Evolutionary conservation across 2,113 vertebrate genomes (phyloP), one percentile per base, ranked within the genome.

Genomic region (Hyperoodon ampullatus): DNA sequence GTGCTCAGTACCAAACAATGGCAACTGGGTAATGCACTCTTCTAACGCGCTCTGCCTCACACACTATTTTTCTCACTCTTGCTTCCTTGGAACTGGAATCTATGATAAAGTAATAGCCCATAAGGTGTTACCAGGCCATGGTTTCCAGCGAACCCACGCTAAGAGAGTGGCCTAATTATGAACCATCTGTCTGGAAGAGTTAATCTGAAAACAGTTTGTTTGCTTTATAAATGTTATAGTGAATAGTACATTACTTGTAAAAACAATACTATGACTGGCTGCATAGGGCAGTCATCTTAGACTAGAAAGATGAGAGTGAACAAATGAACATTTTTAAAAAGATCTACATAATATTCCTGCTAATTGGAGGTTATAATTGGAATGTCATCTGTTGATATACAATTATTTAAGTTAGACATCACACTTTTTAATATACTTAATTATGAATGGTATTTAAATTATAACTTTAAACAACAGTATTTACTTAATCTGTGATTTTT

Each of bases 361-460:
- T 95, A 58, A 19, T 77, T 71, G 78, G 44, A 53, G 16, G 8
- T 35, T 71, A 21, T 24, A 14, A 33, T 44, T 97, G 21, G 92
- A 92, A 88, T 23, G 0, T 6, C 68, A 81, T 74, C n/a, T 94
- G 18, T 88, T 92, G 6, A 70, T 63, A 11, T 58, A 55, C 16
- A 95, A 58, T 84, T 96, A 82, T 10, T 97, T 60, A 83, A 93
- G 4, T 72, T 95, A 94, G 3, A 44, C 63, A 23, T 55, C 26
- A 63, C 44, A 55, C 23, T 50, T 60, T 97, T 95, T 68, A 97
- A 93, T 87, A 84, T 16, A 66, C 18, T n/a, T 90, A 78, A 66
- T 95, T 96, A 90, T 23, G 26, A 68, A n/a, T 96, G 77, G 30
- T 18, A 82, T 84, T 97, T 95, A 97, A 94, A 84, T 95, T 21